phyloP scores from a whole-genome alignment of 2,888 invertebrate genomes.

The Erebia aethiops region DNA sequence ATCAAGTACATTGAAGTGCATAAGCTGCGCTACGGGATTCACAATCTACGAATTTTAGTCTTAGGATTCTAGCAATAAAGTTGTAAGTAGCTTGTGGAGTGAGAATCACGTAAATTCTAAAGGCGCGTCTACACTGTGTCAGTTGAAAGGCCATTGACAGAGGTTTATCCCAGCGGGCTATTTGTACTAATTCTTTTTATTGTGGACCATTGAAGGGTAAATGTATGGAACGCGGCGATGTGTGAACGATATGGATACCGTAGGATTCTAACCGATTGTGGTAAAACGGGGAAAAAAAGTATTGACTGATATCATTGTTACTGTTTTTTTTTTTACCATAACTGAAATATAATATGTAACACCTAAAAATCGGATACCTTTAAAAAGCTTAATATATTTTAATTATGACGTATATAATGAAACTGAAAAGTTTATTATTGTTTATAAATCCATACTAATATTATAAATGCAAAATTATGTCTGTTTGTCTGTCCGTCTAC shows the following conservation, averaged over 20 bases:
- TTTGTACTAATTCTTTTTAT: conserved; percentile 50
- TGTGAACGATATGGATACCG: conserved; percentile 50
- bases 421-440: background rate
- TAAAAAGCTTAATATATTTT: background rate
- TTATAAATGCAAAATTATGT: too few species aligned
- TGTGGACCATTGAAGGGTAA: conserved; percentile 51
- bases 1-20: conserved; percentile 20
- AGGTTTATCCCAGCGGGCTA: conserved; percentile 54
- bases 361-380: background rate
- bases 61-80: background rate
- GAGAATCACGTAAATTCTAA: conserved; percentile 15
- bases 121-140: conserved; percentile 25
- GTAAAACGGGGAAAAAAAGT: conserved; percentile 23
- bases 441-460: too few species aligned
- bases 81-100: background rate
- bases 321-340: background rate
- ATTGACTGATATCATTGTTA: conserved; percentile 13
- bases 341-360: background rate
- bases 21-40: background rate
- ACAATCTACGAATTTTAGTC: background rate
- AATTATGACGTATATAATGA: background rate
- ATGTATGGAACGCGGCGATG: conserved; percentile 53
- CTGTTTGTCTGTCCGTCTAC: too few species aligned
- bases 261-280: conserved; percentile 42
- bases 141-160: conserved; percentile 52